These are phyloP conservation scores for Ptiloglossa arizonensis DNA, from an alignment of 1,140 invertebrate genomes.

Conservation along the genomic window DNA sequence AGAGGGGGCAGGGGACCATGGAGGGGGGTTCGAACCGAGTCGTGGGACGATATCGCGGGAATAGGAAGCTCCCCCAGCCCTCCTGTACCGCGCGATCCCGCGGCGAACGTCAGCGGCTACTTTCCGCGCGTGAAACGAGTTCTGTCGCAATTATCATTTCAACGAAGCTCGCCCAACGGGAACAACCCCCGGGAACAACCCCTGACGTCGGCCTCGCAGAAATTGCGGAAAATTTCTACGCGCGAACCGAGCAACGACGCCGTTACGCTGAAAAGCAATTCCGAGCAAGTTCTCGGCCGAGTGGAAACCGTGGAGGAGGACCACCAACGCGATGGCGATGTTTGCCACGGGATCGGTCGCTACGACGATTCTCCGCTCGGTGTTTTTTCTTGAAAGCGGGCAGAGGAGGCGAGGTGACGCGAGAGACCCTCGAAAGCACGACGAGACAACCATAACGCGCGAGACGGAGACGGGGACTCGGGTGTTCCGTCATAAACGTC, in stretches of 20 bases:
- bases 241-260: conserved; percentile 29
- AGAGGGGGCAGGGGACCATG: too few relatives aligned
- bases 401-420: too few relatives aligned
- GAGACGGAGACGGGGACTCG: not conserved
- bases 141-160: conserved; percentile 20
- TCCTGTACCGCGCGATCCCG: too few relatives aligned
- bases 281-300: conserved; percentile 6
- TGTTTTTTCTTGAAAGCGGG: too few relatives aligned
- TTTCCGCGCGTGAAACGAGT: conserved; percentile 6
- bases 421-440: too few relatives aligned
- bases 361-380: too few relatives aligned
- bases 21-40: too few relatives aligned
- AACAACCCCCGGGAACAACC: not conserved
- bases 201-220: conserved; percentile 25
- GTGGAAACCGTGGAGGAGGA: too few relatives aligned
- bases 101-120: too few relatives aligned
- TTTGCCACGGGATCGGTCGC: too few relatives aligned
- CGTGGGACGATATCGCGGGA: not conserved
- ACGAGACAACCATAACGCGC: not conserved
- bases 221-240: conserved; percentile 19
- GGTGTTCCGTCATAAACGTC: conserved; percentile 6
- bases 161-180: conserved; percentile 2
- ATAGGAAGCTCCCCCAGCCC: too few relatives aligned
- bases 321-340: too few relatives aligned
- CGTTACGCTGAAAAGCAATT: conserved; percentile 8